Evolutionary conservation across 2,113 vertebrate species (phyloP).

Genomic region (Oryzias woworae): DNA sequence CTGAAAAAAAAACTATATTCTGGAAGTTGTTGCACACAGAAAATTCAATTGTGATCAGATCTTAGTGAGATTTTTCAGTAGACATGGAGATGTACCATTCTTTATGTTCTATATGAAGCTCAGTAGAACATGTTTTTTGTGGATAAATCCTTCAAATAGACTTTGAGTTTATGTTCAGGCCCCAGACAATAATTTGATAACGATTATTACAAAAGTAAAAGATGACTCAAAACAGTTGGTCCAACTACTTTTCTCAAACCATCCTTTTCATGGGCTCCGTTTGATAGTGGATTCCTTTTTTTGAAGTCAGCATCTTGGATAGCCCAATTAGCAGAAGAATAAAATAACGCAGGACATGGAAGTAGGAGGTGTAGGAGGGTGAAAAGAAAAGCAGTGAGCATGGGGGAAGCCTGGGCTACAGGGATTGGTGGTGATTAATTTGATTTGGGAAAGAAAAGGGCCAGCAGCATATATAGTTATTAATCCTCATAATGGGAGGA

Average conservation of each 20-base stretch:
- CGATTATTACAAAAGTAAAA: too few relatives aligned
- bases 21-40: too few relatives aligned
- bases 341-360: constrained; percentile 10
- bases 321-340: constrained; percentile 71
- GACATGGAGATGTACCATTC: too few relatives aligned
- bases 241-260: constrained; percentile 6
- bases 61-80: too few relatives aligned
- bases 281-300: constrained; percentile 61
- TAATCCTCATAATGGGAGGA: constrained; percentile 70
- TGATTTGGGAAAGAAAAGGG: constrained; percentile 58
- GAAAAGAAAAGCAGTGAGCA: constrained; percentile 41
- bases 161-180: too few relatives aligned
- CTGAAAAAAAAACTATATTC: too few relatives aligned
- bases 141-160: too few relatives aligned
- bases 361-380: constrained; percentile 25
- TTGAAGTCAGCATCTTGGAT: constrained; percentile 71
- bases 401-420: constrained; percentile 48
- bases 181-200: too few relatives aligned
- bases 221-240: constrained; percentile 3
- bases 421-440: constrained; percentile 61
- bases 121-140: too few relatives aligned
- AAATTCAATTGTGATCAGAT: too few relatives aligned
- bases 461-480: constrained; percentile 68
- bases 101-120: too few relatives aligned
- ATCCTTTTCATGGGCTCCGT: constrained; percentile 26